A percentile compares a stretch with the other conserved stretches of the same genome.
These are phyloP conservation scores for Apodemia hepburni DNA, from an alignment of 2,888 invertebrate genomes.

Conservation along the genomic window DNA sequence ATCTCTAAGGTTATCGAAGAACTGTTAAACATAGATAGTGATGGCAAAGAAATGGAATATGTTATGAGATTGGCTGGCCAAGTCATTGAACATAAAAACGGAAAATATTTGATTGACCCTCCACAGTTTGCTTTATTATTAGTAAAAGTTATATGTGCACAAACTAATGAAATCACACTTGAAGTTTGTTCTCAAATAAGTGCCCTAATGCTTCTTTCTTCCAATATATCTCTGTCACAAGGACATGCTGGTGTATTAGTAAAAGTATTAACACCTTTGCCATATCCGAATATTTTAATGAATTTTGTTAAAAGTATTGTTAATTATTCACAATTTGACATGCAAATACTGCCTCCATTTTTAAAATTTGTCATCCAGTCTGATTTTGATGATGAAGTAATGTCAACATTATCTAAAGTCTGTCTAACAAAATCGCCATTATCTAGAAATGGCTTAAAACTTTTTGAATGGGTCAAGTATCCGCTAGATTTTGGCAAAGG, in stretches of 20 bases:
- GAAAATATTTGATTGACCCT: constrained; percentile 82
- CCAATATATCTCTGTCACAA: constrained; percentile 83
- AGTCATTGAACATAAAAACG: constrained; percentile 82
- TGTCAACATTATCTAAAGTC: constrained; percentile 83
- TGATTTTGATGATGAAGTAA: constrained; percentile 73
- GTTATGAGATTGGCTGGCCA: constrained; percentile 81
- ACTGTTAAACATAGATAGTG: constrained; percentile 54
- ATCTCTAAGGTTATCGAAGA: constrained; percentile 56
- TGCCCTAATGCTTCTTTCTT: constrained; percentile 80
- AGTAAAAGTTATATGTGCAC: constrained; percentile 68
- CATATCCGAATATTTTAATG: constrained; percentile 78
- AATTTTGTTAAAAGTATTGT: constrained; percentile 84
- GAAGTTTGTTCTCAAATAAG: constrained; percentile 77
- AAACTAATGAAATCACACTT: constrained; percentile 66
- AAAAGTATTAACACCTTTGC: constrained; percentile 80
- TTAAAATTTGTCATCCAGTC: constrained; percentile 79
- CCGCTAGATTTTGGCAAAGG: constrained; percentile 79
- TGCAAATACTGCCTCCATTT: constrained; percentile 84
- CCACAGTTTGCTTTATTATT: constrained; percentile 80
- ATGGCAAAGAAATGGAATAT: constrained; percentile 56
- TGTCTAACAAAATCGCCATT: constrained; percentile 84
- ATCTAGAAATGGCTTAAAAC: constrained; percentile 78
- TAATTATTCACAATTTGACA: constrained; percentile 85
- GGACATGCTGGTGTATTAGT: constrained; percentile 86
- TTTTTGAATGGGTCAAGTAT: constrained; percentile 84